Percentiles rank a stretch among this genome's conserved stretches.
Evolutionary conservation across 2,888 invertebrate species (phyloP).

Genomic region (Hirtodrosophila alboralis): DNA sequence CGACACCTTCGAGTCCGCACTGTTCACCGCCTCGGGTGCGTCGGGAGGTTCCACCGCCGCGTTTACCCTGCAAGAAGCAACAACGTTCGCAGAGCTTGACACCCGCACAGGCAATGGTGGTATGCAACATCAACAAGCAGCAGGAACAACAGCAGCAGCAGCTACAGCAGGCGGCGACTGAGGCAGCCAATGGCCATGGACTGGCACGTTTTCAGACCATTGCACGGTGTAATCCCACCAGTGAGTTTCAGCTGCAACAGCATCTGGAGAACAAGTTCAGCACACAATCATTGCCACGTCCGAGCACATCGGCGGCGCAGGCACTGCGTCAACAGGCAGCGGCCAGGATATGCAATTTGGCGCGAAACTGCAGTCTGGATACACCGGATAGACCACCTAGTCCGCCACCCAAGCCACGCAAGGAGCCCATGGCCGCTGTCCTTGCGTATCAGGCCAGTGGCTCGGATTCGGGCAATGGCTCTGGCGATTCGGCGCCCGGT

Average conservation of each 20-base stretch:
- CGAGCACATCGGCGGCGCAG: conserved; percentile 81
- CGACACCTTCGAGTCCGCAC: conserved; percentile 83
- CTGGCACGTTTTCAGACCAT: conserved; percentile 80
- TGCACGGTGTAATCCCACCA: conserved; percentile 80
- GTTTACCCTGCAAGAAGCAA: conserved; percentile 86
- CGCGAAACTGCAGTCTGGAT: conserved; percentile 83
- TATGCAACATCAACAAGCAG: conserved; percentile 70
- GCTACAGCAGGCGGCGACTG: conserved; percentile 47
- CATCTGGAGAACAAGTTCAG: conserved; percentile 85
- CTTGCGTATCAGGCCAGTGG: conserved; percentile 91
- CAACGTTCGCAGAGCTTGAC: conserved; percentile 93
- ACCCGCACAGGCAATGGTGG: conserved; percentile 85
- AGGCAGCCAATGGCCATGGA: conserved; percentile 64
- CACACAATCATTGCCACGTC: conserved; percentile 86
- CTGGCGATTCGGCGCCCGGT: conserved; percentile 91
- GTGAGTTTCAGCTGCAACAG: conserved; percentile 73
- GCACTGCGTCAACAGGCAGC: conserved; percentile 85
- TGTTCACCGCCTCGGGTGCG: conserved; percentile 86
- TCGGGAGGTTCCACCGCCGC: conserved; percentile 85
- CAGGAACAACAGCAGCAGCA: conserved; percentile 64
- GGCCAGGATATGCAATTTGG: conserved; percentile 81
- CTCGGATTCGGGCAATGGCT: conserved; percentile 95
- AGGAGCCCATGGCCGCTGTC: conserved; percentile 85
- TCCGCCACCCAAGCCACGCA: conserved; percentile 88
- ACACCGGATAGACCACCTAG: conserved; percentile 85